phyloP scores from a whole-genome alignment of 2,113 vertebrate species.

The Neogobius melanostomus region DNA sequence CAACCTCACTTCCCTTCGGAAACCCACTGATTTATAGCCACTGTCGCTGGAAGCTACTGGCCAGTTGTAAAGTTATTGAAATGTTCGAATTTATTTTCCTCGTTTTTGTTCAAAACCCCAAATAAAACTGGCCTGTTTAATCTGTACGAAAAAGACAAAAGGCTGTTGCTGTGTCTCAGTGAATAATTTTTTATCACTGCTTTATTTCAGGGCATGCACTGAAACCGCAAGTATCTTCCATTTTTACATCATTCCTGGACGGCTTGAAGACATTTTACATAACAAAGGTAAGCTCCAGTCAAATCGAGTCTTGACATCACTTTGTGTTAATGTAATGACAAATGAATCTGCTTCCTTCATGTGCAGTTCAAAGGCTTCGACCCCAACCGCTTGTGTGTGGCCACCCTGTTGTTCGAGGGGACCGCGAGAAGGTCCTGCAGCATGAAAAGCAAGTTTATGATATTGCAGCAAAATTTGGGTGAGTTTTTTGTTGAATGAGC shows the following conservation, averaged over 20 bases:
- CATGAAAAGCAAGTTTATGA: slow-evolving; percentile 99
- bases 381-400: slow-evolving; percentile 88
- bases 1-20: slow-evolving; percentile 74
- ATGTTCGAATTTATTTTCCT: slow-evolving; percentile 74
- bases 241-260: slow-evolving; percentile 98
- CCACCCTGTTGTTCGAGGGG: slow-evolving; percentile 94
- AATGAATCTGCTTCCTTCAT: slow-evolving; percentile 42
- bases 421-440: slow-evolving; percentile 94
- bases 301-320: not conserved
- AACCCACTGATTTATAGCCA: slow-evolving; percentile 75
- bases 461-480: slow-evolving; percentile 98
- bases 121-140: slow-evolving; percentile 64
- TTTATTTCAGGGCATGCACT: slow-evolving; percentile 89
- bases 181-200: slow-evolving; percentile 19
- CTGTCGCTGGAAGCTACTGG: slow-evolving; percentile 65
- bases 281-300: slow-evolving; percentile 86
- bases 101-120: slow-evolving; percentile 69
- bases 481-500: slow-evolving; percentile 44
- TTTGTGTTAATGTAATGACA: slow-evolving; percentile 21
- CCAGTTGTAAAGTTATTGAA: slow-evolving; percentile 73
- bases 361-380: slow-evolving; percentile 98
- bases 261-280: slow-evolving; percentile 99
- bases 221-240: slow-evolving; percentile 98
- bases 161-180: slow-evolving; percentile 16
- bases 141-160: slow-evolving; percentile 41